Evolutionary conservation across 2,113 vertebrate species (phyloP), one percentile per base, ranked within the genome.

Genomic region (Callaeas wilsoni): DNA sequence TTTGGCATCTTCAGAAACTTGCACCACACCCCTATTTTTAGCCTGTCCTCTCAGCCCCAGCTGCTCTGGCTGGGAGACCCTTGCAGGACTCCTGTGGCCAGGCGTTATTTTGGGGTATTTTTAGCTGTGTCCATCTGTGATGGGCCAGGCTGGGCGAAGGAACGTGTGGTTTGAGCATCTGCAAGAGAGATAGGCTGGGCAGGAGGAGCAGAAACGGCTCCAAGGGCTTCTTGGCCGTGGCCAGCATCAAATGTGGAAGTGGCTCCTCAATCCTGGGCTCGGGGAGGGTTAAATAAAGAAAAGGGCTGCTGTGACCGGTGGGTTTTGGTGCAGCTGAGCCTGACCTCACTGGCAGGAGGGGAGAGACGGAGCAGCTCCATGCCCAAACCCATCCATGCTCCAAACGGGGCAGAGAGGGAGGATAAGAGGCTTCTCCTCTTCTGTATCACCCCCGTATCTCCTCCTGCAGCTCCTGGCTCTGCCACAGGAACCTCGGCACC

Each of bases 141-240:
- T 2, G 47, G 88, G 78, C 68, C 70, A n/a, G 78, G 82, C 49
- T 37, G 70, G 92, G 90, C 4, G 1, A 88, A 87, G 69, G 47
- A 16, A 12, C 1, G 1, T n/a, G 96, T 93, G 95, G 97, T 95
- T 96, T 96, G 92, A 88, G 92, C 97, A 96, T 87, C 97, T 97
- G 96, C 32, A 32, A 93, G 62, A 1, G 0, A 32, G 23, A 52
- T 68, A 5, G 7, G 46, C 39, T 7, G 3, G 87, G 82, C 77
- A 77, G 62, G 47, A 52, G 93, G 60, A 25, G 87, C 19, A 87
- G 70, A 93, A 91, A 93, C 47, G 67, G 75, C 44, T 91, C 84
- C 81, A 79, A 77, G 78, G 63, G 73, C 6, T 41, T 86, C 27
- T 10, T 49, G 37, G 62, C 57, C 30, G 0, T 26, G 79, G 74